Conservation (phyloP, 1,140 invertebrate species). For the Anastrepha obliqua region DNA sequence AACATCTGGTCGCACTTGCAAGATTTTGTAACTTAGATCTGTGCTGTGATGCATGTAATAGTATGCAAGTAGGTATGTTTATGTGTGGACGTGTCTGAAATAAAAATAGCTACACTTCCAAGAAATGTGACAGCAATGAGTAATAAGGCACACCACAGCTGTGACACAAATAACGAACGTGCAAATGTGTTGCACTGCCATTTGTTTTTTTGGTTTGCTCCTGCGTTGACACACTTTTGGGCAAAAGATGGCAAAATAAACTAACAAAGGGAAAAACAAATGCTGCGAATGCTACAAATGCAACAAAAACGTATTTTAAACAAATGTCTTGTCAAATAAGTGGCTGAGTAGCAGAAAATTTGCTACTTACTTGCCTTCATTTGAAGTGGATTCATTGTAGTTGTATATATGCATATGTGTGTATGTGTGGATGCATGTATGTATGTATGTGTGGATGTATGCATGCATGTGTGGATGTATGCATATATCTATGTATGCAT, state of each 20-base stretch:
- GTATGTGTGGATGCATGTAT: neutral
- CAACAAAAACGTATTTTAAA: neutral
- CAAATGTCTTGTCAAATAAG: neutral
- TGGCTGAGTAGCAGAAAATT: neutral
- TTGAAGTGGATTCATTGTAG: neutral
- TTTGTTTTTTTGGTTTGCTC: neutral
- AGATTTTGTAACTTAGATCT: neutral
- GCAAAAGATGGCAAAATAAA: neutral
- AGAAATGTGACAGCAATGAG: constrained; percentile 51
- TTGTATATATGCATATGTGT: neutral
- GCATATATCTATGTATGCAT: too few species aligned
- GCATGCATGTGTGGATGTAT: neutral
- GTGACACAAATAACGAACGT: constrained; percentile 40
- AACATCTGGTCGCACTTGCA: neutral
- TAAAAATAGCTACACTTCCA: constrained; percentile 41
- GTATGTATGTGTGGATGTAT: neutral
- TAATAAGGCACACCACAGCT: constrained; percentile 49
- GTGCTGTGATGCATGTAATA: constrained; percentile 28
- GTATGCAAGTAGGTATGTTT: neutral
- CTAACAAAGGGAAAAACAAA: neutral
- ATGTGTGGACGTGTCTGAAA: constrained; percentile 46
- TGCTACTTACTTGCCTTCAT: neutral
- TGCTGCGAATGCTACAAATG: too few species aligned
- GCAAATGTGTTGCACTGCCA: neutral
- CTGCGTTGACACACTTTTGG: constrained; percentile 33